Evolutionary conservation across 2,888 invertebrate genomes (phyloP).

Genomic region (Oxyteleia sp.): DNA sequence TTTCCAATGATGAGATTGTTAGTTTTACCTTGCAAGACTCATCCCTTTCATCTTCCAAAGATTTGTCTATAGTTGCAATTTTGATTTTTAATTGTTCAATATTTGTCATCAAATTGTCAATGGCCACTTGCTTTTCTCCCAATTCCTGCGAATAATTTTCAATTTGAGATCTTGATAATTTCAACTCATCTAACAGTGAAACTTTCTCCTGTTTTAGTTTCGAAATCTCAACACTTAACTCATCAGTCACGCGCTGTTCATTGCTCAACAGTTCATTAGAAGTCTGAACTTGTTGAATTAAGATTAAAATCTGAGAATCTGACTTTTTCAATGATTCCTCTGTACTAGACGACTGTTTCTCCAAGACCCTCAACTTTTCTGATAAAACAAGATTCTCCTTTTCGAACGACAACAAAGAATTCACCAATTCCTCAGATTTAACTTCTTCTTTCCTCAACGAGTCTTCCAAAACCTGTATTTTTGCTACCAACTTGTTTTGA

Average conservation of each 20-base stretch:
- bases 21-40: background rate
- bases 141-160: conserved; percentile 1
- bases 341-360: conserved; percentile 30
- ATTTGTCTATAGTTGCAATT: background rate
- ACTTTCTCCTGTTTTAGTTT: conserved; percentile 18
- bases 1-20: conserved; percentile 22
- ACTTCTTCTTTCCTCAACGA: conserved; percentile 54
- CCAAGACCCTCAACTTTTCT: conserved; percentile 46
- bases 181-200: background rate
- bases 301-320: conserved; percentile 20
- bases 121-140: background rate
- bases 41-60: conserved; percentile 21
- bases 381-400: conserved; percentile 47
- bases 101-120: conserved; percentile 10
- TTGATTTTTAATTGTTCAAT: background rate
- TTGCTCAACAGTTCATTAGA: conserved; percentile 11
- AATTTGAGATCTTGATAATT: background rate
- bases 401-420: conserved; percentile 19
- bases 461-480: conserved; percentile 57
- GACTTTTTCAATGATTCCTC: conserved; percentile 47
- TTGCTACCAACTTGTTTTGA: conserved; percentile 51
- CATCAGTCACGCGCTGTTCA: conserved; percentile 13
- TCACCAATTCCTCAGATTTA: conserved; percentile 39
- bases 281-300: conserved; percentile 35
- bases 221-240: conserved; percentile 2